A percentile compares a stretch with the other conserved stretches of the same genome.
These are phyloP conservation scores for Karalla daura DNA, from an alignment of 2,797 vertebrate species.

Conservation along the genomic window DNA sequence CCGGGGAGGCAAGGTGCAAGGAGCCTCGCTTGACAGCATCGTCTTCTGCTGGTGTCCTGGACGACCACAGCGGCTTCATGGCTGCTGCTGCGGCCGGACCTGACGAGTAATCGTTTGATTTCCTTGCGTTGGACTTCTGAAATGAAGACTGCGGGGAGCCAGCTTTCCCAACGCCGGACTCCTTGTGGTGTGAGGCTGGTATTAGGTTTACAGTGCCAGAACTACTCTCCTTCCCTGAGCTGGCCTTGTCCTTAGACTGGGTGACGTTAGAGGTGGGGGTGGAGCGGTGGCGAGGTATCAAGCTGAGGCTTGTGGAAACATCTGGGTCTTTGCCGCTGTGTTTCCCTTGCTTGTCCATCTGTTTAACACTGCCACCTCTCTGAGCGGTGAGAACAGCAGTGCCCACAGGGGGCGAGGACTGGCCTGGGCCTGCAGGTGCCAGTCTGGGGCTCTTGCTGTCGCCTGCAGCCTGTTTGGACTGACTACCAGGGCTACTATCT, in stretches of 20 bases:
- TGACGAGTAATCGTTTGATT: constrained; percentile 78
- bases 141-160: constrained; percentile 72
- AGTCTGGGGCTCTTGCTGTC: constrained; percentile 74
- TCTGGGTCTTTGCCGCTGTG: constrained; percentile 83
- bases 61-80: constrained; percentile 78
- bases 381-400: constrained; percentile 81
- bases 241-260: constrained; percentile 75
- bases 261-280: constrained; percentile 50
- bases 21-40: constrained; percentile 77
- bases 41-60: constrained; percentile 73
- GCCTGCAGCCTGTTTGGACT: constrained; percentile 73
- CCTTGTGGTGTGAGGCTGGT: constrained; percentile 67
- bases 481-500: constrained; percentile 59
- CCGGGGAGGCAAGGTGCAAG: constrained; percentile 63
- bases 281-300: constrained; percentile 76
- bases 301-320: constrained; percentile 65
- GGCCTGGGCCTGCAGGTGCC: constrained; percentile 72
- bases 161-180: constrained; percentile 70
- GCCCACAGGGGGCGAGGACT: constrained; percentile 82
- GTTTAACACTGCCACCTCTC: constrained; percentile 78
- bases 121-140: constrained; percentile 76
- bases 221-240: constrained; percentile 80
- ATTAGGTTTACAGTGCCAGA: constrained; percentile 64
- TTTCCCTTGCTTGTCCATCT: constrained; percentile 85
- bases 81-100: constrained; percentile 65